Evolutionary conservation across 2,888 invertebrate genomes (phyloP), one percentile per base, ranked within the genome.

Genomic region (Drosophila formosana): DNA sequence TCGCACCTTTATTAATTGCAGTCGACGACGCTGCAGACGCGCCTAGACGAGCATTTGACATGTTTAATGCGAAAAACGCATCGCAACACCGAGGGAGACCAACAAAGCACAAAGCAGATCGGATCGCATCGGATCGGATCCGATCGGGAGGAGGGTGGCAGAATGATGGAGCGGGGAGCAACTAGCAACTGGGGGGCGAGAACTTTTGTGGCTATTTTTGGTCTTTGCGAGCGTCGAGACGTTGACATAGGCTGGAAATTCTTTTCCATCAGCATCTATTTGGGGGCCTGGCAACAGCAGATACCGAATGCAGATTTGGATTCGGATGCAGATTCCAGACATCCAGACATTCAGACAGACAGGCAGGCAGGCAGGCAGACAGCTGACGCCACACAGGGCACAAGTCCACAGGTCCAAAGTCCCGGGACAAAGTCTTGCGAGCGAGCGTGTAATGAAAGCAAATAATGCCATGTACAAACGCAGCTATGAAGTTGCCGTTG

Each of bases 1-100:
- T 90, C 78, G 89, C 91, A 90, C 89, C 87, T 89, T 89, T 89
- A 91, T 90, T 90, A 90, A 90, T 90, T 91, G 91, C 87, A 75
- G 82, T 51, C 89, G 81, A 84, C 75, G 50, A 65, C 72, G 76
- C 66, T 55, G 64, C 78, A 60, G 76, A 78, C 75, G 69, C 75
- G 61, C 50, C 69, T 60, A 85, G 88, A 80, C 86, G 83, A 83
- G 68, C 83, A 56, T 80, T 82, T 84, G 84, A 88, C 88, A 88
- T 86, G 74, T 82, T 85, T 78, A 84, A 88, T 88, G 84, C 86
- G 83, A 88, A 85, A 85, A 75, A 11, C 18, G 34, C 34, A n/a
- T n/a, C 55, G 51, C 58, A 50, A 7, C 13, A 32, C 11, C n/a
- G 25, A 37, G 18, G 41, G n/a, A 28, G 26, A 53, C 30, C 5